Evolutionary conservation across 2,888 invertebrate species (phyloP).

Genomic region (Drosophila mayaguana): DNA sequence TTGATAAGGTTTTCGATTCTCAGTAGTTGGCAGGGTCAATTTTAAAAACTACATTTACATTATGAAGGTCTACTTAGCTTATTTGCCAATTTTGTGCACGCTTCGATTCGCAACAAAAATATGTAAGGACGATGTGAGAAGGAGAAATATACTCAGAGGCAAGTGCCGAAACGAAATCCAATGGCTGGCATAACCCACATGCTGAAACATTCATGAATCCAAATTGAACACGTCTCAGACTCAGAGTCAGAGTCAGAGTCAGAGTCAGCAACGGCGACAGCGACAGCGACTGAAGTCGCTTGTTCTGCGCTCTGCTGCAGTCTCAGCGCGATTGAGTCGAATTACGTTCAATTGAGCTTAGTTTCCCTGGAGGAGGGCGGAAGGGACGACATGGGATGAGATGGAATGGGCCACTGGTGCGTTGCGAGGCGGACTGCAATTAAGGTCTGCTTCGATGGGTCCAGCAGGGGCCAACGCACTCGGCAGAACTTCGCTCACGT

Average conservation of each 20-base stretch:
- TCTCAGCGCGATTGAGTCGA: conserved; percentile 48
- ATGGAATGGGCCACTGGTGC: conserved; percentile 1
- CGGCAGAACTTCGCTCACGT: conserved; percentile 11
- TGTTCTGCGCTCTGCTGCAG: conserved; percentile 37
- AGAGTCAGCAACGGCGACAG: conserved; percentile 3
- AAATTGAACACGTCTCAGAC: conserved; percentile 76
- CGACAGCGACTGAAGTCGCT: conserved; percentile 36
- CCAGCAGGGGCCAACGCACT: conserved; percentile 71
- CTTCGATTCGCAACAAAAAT: conserved; percentile 42
- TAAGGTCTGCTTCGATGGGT: conserved; percentile 35
- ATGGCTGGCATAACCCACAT: conserved; percentile 58
- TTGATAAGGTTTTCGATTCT: too few relatives aligned
- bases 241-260: conserved; percentile 47
- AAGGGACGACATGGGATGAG: not conserved
- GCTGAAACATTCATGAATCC: conserved; percentile 80
- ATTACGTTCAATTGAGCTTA: conserved; percentile 44
- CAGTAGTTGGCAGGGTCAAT: not conserved
- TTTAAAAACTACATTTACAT: conserved; percentile 6
- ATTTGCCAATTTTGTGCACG: conserved; percentile 73
- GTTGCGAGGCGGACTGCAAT: conserved; percentile 22
- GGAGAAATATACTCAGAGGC: conserved; percentile 71
- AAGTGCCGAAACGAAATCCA: conserved; percentile 77
- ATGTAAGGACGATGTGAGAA: conserved; percentile 3
- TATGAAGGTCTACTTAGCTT: conserved; percentile 37
- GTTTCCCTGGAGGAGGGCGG: conserved; percentile 5